Conservation (phyloP, 1,140 invertebrate genomes). For the Steinernema khuongi region DNA sequence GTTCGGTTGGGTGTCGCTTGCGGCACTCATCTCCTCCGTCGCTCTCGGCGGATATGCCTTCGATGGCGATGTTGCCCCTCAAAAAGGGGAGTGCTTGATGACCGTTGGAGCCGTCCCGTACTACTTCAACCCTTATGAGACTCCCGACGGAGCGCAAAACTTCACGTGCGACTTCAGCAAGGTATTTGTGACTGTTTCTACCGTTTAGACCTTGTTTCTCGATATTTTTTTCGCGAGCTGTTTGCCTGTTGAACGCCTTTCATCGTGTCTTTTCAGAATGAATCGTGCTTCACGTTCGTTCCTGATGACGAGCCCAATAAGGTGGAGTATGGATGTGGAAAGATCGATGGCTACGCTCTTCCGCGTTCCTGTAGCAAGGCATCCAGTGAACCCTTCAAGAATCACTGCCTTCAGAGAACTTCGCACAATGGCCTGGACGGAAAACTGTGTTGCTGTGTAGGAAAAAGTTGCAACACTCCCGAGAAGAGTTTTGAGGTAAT, state of each 20-base stretch:
- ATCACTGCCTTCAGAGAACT: not conserved
- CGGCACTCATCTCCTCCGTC: too few species aligned
- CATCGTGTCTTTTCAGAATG: not conserved
- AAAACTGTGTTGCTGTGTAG: not conserved
- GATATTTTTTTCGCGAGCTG: too few species aligned
- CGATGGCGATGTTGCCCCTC: too few species aligned
- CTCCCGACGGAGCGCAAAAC: not conserved
- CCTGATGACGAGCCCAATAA: not conserved
- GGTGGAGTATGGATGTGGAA: not conserved
- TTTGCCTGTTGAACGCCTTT: not conserved
- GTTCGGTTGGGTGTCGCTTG: too few species aligned
- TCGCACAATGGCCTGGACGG: not conserved
- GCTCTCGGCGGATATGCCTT: too few species aligned
- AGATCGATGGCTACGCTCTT: not conserved
- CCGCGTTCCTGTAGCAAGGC: not conserved
- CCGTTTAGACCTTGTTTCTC: too few species aligned
- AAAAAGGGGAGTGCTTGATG: too few species aligned
- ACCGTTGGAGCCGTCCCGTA: not conserved
- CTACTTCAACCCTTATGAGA: not conserved
- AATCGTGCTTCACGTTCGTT: slow-evolving; percentile 1
- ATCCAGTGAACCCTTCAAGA: not conserved
- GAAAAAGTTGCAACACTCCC: not conserved
- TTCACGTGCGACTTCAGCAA: not conserved
- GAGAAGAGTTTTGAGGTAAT: not conserved
- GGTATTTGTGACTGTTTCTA: too few species aligned